Conservation (phyloP, 2,797 vertebrate genomes). For the Lycodopsis pacificus region DNA sequence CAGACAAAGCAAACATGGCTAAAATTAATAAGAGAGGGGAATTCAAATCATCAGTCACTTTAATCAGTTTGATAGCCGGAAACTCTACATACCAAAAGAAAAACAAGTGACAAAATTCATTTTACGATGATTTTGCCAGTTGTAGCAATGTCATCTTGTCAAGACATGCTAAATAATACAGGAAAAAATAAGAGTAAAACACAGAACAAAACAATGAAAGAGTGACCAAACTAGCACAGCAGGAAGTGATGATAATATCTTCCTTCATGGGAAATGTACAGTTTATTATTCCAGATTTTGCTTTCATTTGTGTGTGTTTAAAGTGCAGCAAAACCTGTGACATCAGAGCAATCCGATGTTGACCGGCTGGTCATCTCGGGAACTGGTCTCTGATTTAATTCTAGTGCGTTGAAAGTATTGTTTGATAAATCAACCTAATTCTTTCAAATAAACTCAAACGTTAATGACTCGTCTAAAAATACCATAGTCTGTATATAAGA, state of each 20-base stretch:
- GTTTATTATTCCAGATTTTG: not conserved
- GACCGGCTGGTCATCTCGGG: not conserved
- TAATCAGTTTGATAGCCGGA: not conserved
- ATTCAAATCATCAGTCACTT: slow-evolving; percentile 6
- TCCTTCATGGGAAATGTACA: not conserved
- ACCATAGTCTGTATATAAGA: too few relatives aligned
- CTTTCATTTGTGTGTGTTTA: too few relatives aligned
- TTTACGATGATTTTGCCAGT: not conserved
- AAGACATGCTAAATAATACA: not conserved
- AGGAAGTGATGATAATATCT: not conserved
- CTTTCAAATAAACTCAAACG: not conserved
- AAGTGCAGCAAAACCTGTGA: too few relatives aligned
- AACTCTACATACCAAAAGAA: not conserved
- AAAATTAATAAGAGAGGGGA: slow-evolving; percentile 1
- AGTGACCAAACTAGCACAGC: not conserved
- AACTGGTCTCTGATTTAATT: not conserved
- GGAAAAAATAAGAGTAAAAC: not conserved
- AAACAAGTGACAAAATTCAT: not conserved
- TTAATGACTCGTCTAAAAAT: not conserved
- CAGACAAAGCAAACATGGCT: slow-evolving; percentile 13
- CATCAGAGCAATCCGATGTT: not conserved
- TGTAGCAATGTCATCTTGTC: not conserved
- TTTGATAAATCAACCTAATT: not conserved
- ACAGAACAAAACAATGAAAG: not conserved
- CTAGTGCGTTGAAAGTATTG: not conserved